Conservation (phyloP, 2,797 vertebrate genomes). For the Triplophysa bombifrons region DNA sequence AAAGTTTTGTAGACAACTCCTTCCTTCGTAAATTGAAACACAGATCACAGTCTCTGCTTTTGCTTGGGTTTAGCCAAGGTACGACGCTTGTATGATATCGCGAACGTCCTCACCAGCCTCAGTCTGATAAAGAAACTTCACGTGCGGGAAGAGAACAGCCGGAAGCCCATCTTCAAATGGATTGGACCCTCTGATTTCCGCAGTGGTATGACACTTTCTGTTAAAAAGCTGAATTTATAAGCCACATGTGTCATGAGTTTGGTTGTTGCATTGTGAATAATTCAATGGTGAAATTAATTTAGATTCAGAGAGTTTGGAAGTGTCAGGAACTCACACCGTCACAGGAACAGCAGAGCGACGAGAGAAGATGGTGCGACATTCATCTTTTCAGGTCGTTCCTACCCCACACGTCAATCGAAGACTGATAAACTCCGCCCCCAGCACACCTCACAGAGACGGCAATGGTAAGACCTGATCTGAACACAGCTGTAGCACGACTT, state of each 20-base stretch:
- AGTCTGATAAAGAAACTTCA: slow-evolving; percentile 96
- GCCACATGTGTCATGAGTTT: background rate
- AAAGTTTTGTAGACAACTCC: too few relatives aligned
- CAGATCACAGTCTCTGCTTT: slow-evolving; percentile 34
- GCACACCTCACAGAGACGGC: slow-evolving; percentile 75
- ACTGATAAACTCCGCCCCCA: slow-evolving; percentile 83
- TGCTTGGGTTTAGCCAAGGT: slow-evolving; percentile 85
- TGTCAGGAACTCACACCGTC: slow-evolving; percentile 27
- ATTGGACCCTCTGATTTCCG: slow-evolving; percentile 83
- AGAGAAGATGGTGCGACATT: slow-evolving; percentile 74
- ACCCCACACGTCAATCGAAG: slow-evolving; percentile 68
- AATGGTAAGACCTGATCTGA: slow-evolving; percentile 69
- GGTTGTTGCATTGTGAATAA: background rate
- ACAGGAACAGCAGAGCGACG: slow-evolving; percentile 56
- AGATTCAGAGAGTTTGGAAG: slow-evolving; percentile 13
- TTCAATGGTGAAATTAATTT: background rate
- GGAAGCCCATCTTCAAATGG: slow-evolving; percentile 96
- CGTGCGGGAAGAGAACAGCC: slow-evolving; percentile 87
- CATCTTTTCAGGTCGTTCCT: slow-evolving; percentile 77
- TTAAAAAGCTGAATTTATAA: background rate
- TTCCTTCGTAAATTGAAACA: background rate
- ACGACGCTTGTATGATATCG: slow-evolving; percentile 93
- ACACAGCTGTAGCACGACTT: background rate
- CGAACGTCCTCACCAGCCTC: slow-evolving; percentile 94
- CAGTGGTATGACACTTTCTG: background rate